Percentiles rank a stretch among this genome's conserved stretches.
Evolutionary conservation across 2,113 vertebrate species (phyloP).

Genomic region (Drymodes brunneopygia): DNA sequence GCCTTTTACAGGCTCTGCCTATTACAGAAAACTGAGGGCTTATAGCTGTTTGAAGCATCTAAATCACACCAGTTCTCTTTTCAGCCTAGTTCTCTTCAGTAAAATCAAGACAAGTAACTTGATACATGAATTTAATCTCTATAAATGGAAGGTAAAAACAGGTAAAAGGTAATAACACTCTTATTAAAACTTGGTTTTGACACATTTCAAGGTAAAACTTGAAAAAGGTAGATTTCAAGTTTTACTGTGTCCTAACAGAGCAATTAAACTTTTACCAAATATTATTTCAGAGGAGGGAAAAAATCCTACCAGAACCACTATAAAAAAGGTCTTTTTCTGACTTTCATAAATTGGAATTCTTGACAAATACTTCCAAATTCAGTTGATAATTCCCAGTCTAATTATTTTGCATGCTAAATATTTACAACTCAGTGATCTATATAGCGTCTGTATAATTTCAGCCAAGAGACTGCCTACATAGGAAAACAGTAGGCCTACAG

Average conservation of each 20-base stretch:
- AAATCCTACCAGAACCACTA: background rate
- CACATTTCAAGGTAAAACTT: background rate
- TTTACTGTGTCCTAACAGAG: background rate
- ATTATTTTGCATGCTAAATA: background rate
- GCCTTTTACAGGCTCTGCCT: background rate
- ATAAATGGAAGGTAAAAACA: background rate
- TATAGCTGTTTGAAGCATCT: background rate
- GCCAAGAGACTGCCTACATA: background rate
- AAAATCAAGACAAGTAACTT: background rate
- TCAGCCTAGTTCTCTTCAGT: background rate
- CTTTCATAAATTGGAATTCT: background rate
- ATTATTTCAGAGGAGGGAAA: background rate
- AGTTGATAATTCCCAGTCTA: background rate
- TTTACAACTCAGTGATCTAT: background rate
- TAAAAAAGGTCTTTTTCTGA: background rate
- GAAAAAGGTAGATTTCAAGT: background rate
- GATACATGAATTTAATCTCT: background rate
- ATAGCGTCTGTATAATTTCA: background rate
- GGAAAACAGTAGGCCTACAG: background rate
- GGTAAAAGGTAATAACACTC: background rate
- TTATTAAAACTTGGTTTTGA: background rate
- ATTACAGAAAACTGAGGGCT: background rate
- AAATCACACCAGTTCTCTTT: background rate
- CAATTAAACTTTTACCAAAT: background rate
- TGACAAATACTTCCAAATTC: background rate